Evolutionary conservation across 2,113 vertebrate species (phyloP), one percentile per base, ranked within the genome.

Genomic region (Nycticryphes semicollaris): DNA sequence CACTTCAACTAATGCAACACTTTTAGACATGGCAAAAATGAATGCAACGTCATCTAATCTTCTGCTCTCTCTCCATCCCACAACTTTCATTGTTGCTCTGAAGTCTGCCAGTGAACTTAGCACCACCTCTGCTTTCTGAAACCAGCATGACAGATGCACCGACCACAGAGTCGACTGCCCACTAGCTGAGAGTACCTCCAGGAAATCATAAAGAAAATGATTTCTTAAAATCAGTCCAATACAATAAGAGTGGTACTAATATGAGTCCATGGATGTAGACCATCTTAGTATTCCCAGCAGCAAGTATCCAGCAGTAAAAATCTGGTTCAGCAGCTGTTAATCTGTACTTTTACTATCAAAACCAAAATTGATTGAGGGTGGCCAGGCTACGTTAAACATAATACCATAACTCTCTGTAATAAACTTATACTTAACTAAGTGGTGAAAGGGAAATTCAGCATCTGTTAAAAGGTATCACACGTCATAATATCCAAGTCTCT

Each of bases 1-100:
- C 10, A 6, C 16, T 53, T 28, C 35, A 60, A 30, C 9, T 25
- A 20, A 6, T 2, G 25, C 1, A 1, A 27, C 2, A 1, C 28
- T 47, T 84, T 5, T 6, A 82, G 23, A 35, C 7, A 6, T 0
- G 10, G 14, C 39, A 87, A 47, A 76, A 89, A 37, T 5, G 5
- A 16, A 28, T 39, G 11, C n/a, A 59, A 18, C 9, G 23, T 18
- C 17, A 14, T 5, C 28, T 62, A 39, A 78, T 22, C 45, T 70
- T 59, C 62, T 69, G 28, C 14, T 25, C 7, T 8, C 14, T 45
- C 37, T 39, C 39, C 63, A 48, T 31, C 39, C 33, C 17, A 24
- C 51, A 14, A 9, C 22, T 51, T 84, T 54, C 35, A 60, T 17
- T 47, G 24, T 53, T 59, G 37, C 41, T 30, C 47, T 51, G 5